Conservation (phyloP, 2,888 invertebrate species). For the Sphecodes monilicornis region DNA sequence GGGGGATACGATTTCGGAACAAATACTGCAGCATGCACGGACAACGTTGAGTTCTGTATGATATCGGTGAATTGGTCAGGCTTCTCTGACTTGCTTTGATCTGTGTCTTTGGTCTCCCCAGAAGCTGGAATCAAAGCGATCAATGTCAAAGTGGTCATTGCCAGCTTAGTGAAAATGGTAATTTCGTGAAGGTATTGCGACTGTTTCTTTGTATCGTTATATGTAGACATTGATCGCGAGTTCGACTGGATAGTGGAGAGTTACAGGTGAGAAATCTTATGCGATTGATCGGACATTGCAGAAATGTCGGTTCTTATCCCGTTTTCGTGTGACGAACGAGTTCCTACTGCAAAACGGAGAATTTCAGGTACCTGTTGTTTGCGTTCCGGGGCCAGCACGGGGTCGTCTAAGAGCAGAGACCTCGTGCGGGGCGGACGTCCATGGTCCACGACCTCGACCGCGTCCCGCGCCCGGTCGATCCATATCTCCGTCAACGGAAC, state of each 20-base stretch:
- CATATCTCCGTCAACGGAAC: conserved; percentile 66
- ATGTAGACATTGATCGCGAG: not conserved
- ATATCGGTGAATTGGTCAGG: conserved; percentile 40
- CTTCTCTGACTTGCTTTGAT: conserved; percentile 38
- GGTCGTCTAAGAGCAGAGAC: conserved; percentile 73
- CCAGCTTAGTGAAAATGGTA: not conserved
- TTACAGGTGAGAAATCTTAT: not conserved
- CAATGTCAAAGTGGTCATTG: not conserved
- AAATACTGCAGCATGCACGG: conserved; percentile 77
- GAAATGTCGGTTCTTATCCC: not conserved
- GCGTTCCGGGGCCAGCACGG: conserved; percentile 51
- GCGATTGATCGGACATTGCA: not conserved
- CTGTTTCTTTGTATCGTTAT: not conserved
- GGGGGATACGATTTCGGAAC: conserved; percentile 73
- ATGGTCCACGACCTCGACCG: conserved; percentile 73
- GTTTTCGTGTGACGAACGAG: not conserved
- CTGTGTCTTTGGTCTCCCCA: not conserved
- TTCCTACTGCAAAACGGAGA: not conserved
- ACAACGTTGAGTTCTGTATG: conserved; percentile 48
- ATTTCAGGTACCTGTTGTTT: conserved; percentile 49
- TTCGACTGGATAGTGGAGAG: not conserved
- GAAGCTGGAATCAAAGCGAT: conserved; percentile 2
- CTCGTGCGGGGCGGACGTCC: conserved; percentile 61
- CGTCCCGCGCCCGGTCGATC: conserved; percentile 54
- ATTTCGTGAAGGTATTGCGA: not conserved